Percentiles rank a stretch among this genome's conserved stretches.
Evolutionary conservation across 2,888 invertebrate species (phyloP).

Genomic region (Dryobota labecula): DNA sequence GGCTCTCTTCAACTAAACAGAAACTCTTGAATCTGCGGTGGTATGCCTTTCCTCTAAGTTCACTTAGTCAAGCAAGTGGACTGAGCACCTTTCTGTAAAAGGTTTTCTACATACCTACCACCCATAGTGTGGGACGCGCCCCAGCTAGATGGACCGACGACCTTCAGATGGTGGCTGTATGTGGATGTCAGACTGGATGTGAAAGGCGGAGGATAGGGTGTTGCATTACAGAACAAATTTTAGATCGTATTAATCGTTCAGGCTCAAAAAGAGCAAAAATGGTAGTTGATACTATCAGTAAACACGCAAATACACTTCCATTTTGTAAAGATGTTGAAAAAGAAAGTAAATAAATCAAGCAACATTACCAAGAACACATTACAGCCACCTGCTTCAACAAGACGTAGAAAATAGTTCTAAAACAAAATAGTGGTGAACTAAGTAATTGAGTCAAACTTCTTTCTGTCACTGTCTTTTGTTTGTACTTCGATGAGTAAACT

Average conservation of each 20-base stretch:
- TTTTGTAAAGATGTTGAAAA: not conserved
- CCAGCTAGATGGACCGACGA: too few species aligned
- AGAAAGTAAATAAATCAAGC: slow-evolving; percentile 39
- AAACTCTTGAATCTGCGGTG: not conserved
- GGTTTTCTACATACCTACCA: not conserved
- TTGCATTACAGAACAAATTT: too few species aligned
- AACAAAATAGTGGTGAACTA: slow-evolving; percentile 35
- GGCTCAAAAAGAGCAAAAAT: not conserved
- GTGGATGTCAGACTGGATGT: too few species aligned
- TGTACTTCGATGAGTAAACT: slow-evolving; percentile 49
- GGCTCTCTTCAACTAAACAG: not conserved
- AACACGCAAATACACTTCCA: slow-evolving; percentile 27
- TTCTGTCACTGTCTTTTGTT: slow-evolving; percentile 45
- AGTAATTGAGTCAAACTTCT: slow-evolving; percentile 55
- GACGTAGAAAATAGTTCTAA: slow-evolving; percentile 20
- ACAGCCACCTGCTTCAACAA: slow-evolving; percentile 13
- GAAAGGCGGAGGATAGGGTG: too few species aligned
- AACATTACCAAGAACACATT: slow-evolving; percentile 31
- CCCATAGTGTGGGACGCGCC: too few species aligned
- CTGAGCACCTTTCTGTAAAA: not conserved
- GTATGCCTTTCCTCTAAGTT: not conserved
- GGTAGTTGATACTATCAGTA: not conserved
- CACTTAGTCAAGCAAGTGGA: not conserved
- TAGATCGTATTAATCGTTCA: not conserved
- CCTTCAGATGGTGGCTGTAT: too few species aligned